Evolutionary conservation across 2,888 invertebrate genomes (phyloP).

Genomic region (Drosophila atripex): DNA sequence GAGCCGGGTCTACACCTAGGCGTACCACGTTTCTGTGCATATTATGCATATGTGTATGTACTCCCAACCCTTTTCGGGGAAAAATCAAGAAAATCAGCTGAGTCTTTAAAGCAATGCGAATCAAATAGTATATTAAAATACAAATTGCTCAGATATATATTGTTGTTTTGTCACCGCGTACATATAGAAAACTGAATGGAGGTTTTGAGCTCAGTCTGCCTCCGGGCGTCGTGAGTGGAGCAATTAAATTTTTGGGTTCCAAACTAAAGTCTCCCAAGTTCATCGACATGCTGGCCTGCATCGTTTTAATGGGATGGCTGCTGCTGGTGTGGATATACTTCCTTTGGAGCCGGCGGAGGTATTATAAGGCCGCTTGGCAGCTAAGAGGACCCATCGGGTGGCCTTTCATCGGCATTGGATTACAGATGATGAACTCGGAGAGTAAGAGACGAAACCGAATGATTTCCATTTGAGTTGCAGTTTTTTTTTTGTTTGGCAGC

Average conservation of each 20-base stretch:
- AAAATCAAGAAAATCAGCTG: constrained; percentile 4
- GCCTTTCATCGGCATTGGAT: constrained; percentile 80
- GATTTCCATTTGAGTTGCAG: background rate
- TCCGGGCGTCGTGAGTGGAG: constrained; percentile 37
- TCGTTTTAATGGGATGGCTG: constrained; percentile 57
- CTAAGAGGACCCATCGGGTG: constrained; percentile 80
- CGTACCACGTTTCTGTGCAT: background rate
- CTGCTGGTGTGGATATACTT: constrained; percentile 69
- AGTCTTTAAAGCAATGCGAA: background rate
- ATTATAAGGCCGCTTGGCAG: constrained; percentile 75
- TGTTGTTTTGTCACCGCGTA: constrained; percentile 1
- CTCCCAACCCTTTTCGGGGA: constrained; percentile 2
- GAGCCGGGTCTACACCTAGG: background rate
- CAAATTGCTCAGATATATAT: background rate
- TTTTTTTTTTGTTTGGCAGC: constrained; percentile 45
- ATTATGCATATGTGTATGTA: background rate
- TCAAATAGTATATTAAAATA: background rate
- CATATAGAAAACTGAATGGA: constrained; percentile 66
- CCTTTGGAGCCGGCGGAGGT: constrained; percentile 80
- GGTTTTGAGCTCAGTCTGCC: constrained; percentile 47
- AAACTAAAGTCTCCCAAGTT: constrained; percentile 31
- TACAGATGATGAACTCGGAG: constrained; percentile 81
- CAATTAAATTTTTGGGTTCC: constrained; percentile 33
- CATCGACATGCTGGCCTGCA: constrained; percentile 69
- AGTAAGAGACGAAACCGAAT: constrained; percentile 56